Evolutionary conservation across 2,888 invertebrate genomes (phyloP).

Genomic region (Aleiodes alternator): DNA sequence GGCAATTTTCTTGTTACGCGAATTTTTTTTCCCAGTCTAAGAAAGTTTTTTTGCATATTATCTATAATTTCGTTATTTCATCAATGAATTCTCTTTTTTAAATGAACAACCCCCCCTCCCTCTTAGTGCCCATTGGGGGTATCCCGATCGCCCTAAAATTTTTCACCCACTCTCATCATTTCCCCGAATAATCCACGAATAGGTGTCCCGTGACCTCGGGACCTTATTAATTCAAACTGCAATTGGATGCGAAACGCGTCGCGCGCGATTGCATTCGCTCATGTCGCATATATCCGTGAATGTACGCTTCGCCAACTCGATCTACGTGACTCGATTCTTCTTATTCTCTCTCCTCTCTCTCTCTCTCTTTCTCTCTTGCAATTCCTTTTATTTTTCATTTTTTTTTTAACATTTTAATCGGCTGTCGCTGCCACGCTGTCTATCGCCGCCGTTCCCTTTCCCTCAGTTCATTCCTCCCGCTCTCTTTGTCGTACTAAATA

Average conservation of each 20-base stretch:
- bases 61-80: too few species aligned
- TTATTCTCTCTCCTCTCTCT: constrained; percentile 1
- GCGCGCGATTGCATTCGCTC: constrained; percentile 32
- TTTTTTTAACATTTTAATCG: constrained; percentile 1
- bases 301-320: constrained; percentile 19
- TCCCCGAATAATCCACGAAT: not conserved
- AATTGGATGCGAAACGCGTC: constrained; percentile 34
- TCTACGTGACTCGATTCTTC: constrained; percentile 35
- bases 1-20: too few species aligned
- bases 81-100: too few species aligned
- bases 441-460: constrained; percentile 40
- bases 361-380: constrained; percentile 1
- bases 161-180: too few species aligned
- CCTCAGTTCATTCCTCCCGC: constrained; percentile 28
- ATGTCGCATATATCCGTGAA: constrained; percentile 18
- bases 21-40: too few species aligned
- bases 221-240: constrained; percentile 23
- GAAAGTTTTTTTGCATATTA: too few species aligned
- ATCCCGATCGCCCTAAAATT: not conserved
- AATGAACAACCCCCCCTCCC: too few species aligned
- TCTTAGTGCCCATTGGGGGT: too few species aligned
- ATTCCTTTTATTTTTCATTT: constrained; percentile 7
- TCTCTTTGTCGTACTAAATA: constrained; percentile 27
- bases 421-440: constrained; percentile 42
- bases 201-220: constrained; percentile 4